A percentile compares a stretch with the other conserved stretches of the same genome.
Evolutionary conservation across 2,113 vertebrate genomes (phyloP).

Genomic region (Rhombomys opimus): DNA sequence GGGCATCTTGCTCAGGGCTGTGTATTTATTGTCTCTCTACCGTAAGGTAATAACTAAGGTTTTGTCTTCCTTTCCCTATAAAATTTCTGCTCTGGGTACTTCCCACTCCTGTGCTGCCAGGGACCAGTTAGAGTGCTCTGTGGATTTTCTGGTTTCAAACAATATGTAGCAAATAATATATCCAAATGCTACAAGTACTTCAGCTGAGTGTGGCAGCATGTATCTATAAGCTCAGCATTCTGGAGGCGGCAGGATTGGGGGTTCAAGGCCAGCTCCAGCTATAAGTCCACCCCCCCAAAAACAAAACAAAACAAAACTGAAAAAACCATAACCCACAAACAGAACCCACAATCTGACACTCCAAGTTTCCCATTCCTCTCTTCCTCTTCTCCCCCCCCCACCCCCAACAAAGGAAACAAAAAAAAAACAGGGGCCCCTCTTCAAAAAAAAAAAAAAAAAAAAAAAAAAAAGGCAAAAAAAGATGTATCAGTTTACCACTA

Average conservation of each 20-base stretch:
- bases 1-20: neutral
- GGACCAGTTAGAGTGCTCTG: neutral
- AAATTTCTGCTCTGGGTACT: neutral
- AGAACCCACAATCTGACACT: neutral
- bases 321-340: neutral
- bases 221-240: neutral
- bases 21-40: constrained; percentile 15
- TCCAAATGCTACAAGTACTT: neutral
- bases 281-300: neutral
- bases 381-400: neutral
- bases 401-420: too few species aligned
- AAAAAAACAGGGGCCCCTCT: too few species aligned
- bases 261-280: neutral
- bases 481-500: neutral
- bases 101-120: neutral
- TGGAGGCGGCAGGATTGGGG: neutral
- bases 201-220: neutral
- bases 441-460: neutral
- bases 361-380: neutral
- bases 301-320: neutral
- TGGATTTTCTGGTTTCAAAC: neutral
- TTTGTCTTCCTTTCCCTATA: neutral
- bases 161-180: neutral
- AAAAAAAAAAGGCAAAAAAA: neutral
- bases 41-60: neutral